Evolutionary conservation across 2,888 invertebrate genomes (phyloP).

Genomic region (Erannis defoliaria): DNA sequence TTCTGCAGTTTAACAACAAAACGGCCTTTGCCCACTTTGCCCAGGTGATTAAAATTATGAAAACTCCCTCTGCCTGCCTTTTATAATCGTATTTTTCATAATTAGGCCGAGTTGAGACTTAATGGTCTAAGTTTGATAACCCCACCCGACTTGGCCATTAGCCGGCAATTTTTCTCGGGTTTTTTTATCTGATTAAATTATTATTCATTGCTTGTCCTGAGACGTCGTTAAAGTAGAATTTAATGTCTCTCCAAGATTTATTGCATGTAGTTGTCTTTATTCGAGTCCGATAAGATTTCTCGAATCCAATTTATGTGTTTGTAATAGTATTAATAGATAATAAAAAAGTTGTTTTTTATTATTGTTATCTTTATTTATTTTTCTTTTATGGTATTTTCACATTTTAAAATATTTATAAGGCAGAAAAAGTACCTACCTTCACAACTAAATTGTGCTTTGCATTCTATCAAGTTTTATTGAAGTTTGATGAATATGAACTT

Average conservation of each 20-base stretch:
- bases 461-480: too few relatives aligned
- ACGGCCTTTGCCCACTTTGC: background rate
- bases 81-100: conserved; percentile 21
- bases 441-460: too few relatives aligned
- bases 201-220: conserved; percentile 42
- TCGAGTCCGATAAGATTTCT: conserved; percentile 18
- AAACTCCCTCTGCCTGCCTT: background rate
- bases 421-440: too few relatives aligned
- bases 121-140: conserved; percentile 34
- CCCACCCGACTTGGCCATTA: conserved; percentile 24
- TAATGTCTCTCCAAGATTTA: conserved; percentile 39
- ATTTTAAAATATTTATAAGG: too few relatives aligned
- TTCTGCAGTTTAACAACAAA: background rate
- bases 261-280: conserved; percentile 31
- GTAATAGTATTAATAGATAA: conserved; percentile 8
- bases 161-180: conserved; percentile 26
- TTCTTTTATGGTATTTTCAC: background rate
- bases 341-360: background rate
- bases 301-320: conserved; percentile 9
- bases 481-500: too few relatives aligned
- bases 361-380: background rate
- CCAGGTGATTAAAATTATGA: background rate
- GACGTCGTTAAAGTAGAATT: conserved; percentile 40
- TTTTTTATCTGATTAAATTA: conserved; percentile 44
- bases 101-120: conserved; percentile 22